phyloP scores from a whole-genome alignment of 1,140 invertebrate genomes.

The Aphis craccivora region DNA sequence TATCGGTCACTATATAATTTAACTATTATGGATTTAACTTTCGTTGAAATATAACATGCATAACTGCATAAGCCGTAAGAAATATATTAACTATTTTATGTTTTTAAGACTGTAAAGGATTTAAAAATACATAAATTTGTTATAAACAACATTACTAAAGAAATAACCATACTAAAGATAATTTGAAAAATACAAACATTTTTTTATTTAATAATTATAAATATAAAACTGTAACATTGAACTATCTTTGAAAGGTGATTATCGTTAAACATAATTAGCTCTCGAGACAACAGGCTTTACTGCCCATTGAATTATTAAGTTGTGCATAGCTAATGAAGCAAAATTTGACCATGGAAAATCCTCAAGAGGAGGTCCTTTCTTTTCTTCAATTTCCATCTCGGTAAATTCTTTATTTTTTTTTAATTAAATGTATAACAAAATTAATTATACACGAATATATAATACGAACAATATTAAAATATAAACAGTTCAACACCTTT shows the following conservation, averaged over 20 bases:
- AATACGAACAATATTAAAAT: no score
- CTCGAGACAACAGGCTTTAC: not conserved
- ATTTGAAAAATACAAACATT: not conserved
- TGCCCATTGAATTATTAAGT: constrained; percentile 40
- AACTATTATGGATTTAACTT: not conserved
- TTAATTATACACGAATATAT: no score
- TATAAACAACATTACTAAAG: not conserved
- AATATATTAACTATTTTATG: not conserved
- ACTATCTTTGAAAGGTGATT: no score
- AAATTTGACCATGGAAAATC: constrained; percentile 48
- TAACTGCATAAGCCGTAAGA: no score
- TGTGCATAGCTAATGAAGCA: constrained; percentile 48
- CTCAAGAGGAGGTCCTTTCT: not conserved
- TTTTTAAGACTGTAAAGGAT: not conserved
- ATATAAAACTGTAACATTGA: not conserved
- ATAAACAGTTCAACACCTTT: no score
- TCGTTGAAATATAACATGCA: not conserved
- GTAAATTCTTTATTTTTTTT: constrained; percentile 15
- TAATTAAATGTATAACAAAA: not conserved
- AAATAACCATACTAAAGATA: not conserved
- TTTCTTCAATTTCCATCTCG: not conserved
- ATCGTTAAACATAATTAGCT: no score
- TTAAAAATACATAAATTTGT: not conserved
- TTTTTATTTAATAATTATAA: not conserved
- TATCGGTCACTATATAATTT: not conserved